These are phyloP conservation scores for Drosophila dunni DNA, from an alignment of 1,140 invertebrate genomes.

Conservation along the genomic window DNA sequence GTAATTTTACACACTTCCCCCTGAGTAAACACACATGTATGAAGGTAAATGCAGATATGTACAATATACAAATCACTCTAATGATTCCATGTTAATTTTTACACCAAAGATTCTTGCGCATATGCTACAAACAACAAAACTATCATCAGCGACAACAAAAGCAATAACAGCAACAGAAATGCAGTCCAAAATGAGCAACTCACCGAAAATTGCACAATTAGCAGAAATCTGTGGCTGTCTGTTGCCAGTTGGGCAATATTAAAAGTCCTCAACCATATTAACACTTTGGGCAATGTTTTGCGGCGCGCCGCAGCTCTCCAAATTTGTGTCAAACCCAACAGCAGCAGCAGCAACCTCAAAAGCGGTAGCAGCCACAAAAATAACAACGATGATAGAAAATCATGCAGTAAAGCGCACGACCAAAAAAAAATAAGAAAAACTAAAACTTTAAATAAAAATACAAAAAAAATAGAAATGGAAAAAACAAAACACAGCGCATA, in stretches of 20 bases:
- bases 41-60: not conserved
- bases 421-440: slow-evolving; percentile 31
- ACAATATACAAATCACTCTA: slow-evolving; percentile 37
- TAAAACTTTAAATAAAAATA: not conserved
- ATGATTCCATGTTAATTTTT: slow-evolving; percentile 76
- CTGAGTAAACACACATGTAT: not conserved
- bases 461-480: slow-evolving; percentile 13
- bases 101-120: slow-evolving; percentile 74
- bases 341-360: slow-evolving; percentile 11
- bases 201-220: slow-evolving; percentile 79
- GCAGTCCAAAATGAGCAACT: slow-evolving; percentile 56
- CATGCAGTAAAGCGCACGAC: slow-evolving; percentile 72
- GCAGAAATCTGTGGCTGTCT: slow-evolving; percentile 54
- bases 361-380: slow-evolving; percentile 17
- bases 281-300: slow-evolving; percentile 79
- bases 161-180: slow-evolving; percentile 15
- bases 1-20: slow-evolving; percentile 34
- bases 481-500: slow-evolving; percentile 57
- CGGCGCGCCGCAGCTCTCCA: slow-evolving; percentile 70
- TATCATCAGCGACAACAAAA: slow-evolving; percentile 25
- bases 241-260: slow-evolving; percentile 68
- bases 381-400: slow-evolving; percentile 53
- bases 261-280: slow-evolving; percentile 83
- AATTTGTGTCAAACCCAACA: slow-evolving; percentile 72
- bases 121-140: slow-evolving; percentile 32